Base-by-base conservation (phyloP, 1,140 invertebrate genomes). In the Aphidius ervi region DNA sequence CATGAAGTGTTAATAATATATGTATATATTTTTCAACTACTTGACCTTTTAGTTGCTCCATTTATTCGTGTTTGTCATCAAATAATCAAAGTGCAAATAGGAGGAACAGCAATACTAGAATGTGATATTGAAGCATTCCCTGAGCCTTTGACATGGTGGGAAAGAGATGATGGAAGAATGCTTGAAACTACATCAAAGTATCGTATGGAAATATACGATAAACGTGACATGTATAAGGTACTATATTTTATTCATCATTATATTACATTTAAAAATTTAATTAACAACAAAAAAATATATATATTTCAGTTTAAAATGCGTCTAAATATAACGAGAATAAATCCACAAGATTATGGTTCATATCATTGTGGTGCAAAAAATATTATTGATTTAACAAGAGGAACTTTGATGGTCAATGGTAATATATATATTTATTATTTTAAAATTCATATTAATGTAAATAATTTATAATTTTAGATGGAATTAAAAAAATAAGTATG, bases 61-160 rank as follows among this genome's bases (percentile, higher is more conserved):
- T 85, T 91, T 66, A 91, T 95, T 59, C 81, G 85, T 23, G 90
- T 95, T 48, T 85, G 85, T 52, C 87, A 87, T 63, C 88, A 90
- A 68, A 84, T 86, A 68, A 83, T 93, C 39, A 87, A 86, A 16
- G 88, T 86, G 0, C 81, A 82, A 47, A 88, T 87, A 70, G 87
- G 88, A 62, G 86, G 84, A 6, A 52, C 9, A 39, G 89, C 87
- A 5, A 82, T 86, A 8, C 76, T 95, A 5, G 90, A 94, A 74
- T 96, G 94, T 69, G 86, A 91, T 72, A 87, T 94, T 1, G 93
- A 96, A 76, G 92, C 93, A 0, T 95, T 87, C 74, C 94, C 95
- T 0, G 88, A 91, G 67, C 87, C 91, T 0, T 82, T 94, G 2
- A 86, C 86, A 56, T 91, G 91, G 68, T 97, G 95, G 95, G 90